These are phyloP conservation scores for Forbesichthys papilliferus DNA, from an alignment of 2,113 vertebrate species.

Conservation along the genomic window DNA sequence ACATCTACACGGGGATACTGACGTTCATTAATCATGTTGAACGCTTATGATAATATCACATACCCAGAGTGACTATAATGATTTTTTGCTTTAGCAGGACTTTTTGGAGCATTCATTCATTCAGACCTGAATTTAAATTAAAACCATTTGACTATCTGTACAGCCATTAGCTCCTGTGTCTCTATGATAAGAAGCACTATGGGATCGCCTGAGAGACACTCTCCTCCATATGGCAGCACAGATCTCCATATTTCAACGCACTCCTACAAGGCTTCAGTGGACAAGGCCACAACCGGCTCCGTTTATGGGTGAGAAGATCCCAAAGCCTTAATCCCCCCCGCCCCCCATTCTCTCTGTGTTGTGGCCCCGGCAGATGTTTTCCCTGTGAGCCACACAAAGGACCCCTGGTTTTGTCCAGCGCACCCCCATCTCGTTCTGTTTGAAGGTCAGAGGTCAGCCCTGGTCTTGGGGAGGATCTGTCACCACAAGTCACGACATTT, in stretches of 20 bases:
- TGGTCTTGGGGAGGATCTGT: conserved; percentile 68
- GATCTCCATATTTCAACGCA: conserved; percentile 28
- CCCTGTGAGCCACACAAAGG: conserved; percentile 68
- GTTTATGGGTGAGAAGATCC: conserved; percentile 30
- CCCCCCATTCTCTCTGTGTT: conserved; percentile 31
- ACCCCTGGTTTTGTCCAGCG: conserved; percentile 65
- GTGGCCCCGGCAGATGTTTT: conserved; percentile 69
- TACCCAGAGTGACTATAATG: conserved; percentile 36
- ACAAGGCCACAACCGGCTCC: conserved; percentile 14
- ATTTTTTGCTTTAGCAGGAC: conserved; percentile 31
- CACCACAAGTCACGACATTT: conserved; percentile 67
- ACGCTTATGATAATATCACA: neutral
- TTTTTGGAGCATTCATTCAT: conserved; percentile 36
- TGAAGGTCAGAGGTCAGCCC: conserved; percentile 63
- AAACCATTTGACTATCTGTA: conserved; percentile 42
- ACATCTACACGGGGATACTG: too few species aligned
- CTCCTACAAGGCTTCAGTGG: neutral
- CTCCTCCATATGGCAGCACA: conserved; percentile 31
- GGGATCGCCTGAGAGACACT: conserved; percentile 15
- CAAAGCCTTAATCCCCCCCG: conserved; percentile 41
- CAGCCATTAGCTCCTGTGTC: conserved; percentile 39
- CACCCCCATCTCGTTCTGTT: conserved; percentile 53
- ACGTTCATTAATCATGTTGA: conserved; percentile 35
- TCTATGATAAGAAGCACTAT: conserved; percentile 45
- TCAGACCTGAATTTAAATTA: conserved; percentile 52